Base-by-base conservation (phyloP, 2,113 vertebrate genomes). In the Hemiscyllium ocellatum region DNA sequence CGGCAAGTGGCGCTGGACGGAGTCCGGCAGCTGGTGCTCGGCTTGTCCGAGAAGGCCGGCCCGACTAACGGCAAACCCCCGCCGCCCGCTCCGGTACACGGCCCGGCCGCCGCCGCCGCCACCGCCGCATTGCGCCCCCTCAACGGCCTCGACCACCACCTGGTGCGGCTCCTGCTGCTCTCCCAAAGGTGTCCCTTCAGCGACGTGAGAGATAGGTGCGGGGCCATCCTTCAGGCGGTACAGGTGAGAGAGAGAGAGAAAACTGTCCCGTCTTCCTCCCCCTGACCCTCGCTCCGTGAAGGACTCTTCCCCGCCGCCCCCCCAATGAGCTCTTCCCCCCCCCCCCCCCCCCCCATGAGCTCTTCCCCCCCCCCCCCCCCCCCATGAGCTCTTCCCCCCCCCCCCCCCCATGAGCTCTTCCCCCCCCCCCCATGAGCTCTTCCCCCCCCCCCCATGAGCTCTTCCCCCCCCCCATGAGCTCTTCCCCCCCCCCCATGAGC, bases 141-240 rank as follows among this genome's bases (percentile, higher is more conserved):
- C 87, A 97, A 97, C 19, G 98, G 98, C n/a, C 97, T 99, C 96
- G 98, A 98, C 95, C 97, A 97, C 96, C 97, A 97, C 95, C 97
- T 99, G 96, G 98, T 98, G 76, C 98, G 98, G 0, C 97, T 99
- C 95, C 98, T 99, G 91, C 98, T 99, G 98, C 98, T 99, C 2
- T 98, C 99, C 97, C 98, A 97, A 97, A 97, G 98, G 37, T 99
- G 99, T 96, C 99, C 99, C 61, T 99, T 98, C 96, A 96, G 97
- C 96, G 98, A 99, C 80, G 98, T 99, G 96, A 97, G 97, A 96
- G 97, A 98, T 96, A 98, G 97, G 96, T 98, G 98, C 68, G 90
- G 96, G 37, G 97, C 97, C 33, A 97, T 99, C 96, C 98, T 99
- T 50, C 96, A 96, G 96, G 96, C 87, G 1, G 97, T 98, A 96